A percentile compares a stretch with the other conserved stretches of the same genome.
These are phyloP conservation scores for Latrodectus geometricus DNA, from an alignment of 1,140 invertebrate species.

Conservation along the genomic window DNA sequence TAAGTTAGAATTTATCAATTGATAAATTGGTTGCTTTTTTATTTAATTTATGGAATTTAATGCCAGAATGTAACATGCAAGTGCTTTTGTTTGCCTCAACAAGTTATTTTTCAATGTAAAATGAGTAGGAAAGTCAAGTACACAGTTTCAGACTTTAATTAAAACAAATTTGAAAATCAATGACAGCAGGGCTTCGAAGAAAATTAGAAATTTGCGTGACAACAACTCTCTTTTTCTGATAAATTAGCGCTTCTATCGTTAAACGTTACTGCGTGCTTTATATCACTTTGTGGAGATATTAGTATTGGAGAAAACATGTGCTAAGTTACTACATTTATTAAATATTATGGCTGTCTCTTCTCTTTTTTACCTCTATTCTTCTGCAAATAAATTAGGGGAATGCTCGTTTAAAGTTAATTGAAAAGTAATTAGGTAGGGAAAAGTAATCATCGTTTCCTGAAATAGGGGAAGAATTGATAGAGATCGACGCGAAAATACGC, in stretches of 20 bases:
- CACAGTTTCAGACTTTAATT: background rate
- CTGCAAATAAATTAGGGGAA: slow-evolving; percentile 31
- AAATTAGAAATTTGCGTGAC: slow-evolving; percentile 15
- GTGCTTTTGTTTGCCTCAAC: no score
- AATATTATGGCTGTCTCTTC: slow-evolving; percentile 12
- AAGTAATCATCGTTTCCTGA: slow-evolving; percentile 15
- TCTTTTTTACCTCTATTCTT: slow-evolving; percentile 9
- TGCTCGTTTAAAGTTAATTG: slow-evolving; percentile 51
- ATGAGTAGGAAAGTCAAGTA: background rate
- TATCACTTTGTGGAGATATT: background rate
- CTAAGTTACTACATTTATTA: slow-evolving; percentile 20
- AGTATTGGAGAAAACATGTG: background rate
- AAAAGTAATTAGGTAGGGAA: slow-evolving; percentile 38
- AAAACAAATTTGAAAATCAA: background rate
- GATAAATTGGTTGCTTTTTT: no score
- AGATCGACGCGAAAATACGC: slow-evolving; percentile 5
- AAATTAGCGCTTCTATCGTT: slow-evolving; percentile 9
- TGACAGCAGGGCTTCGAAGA: background rate
- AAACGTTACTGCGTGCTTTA: background rate
- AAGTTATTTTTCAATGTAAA: no score
- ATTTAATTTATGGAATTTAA: no score
- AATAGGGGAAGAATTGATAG: slow-evolving; percentile 8
- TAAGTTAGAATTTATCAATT: no score
- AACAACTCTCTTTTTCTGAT: slow-evolving; percentile 7
- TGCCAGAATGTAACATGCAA: no score